These are phyloP conservation scores for Zele albiditarsus DNA, from an alignment of 2,888 invertebrate genomes.

Conservation along the genomic window DNA sequence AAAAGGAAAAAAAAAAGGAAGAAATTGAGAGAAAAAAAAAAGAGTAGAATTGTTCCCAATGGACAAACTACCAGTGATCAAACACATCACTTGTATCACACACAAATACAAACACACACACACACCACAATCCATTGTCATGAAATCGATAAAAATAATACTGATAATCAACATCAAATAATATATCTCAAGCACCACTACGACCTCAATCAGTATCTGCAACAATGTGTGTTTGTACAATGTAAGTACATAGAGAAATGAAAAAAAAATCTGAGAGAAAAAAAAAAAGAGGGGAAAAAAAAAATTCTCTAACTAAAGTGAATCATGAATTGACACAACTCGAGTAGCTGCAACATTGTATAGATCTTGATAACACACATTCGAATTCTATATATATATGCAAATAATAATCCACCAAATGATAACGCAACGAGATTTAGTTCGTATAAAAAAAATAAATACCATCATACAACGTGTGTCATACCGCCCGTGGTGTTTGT, in stretches of 20 bases:
- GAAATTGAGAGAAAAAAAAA: background rate
- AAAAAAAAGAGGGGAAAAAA: background rate
- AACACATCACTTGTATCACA: background rate
- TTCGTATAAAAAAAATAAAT: conserved; percentile 1
- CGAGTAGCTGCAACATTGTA: conserved; percentile 7
- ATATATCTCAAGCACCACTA: background rate
- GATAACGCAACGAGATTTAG: background rate
- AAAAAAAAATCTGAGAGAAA: background rate
- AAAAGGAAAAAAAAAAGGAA: background rate
- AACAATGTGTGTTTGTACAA: background rate
- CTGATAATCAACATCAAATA: conserved; percentile 4
- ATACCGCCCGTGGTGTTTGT: conserved; percentile 3
- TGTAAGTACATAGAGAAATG: background rate
- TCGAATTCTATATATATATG: background rate
- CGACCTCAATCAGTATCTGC: conserved; percentile 27
- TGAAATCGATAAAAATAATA: conserved; percentile 31
- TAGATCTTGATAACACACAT: conserved; percentile 10
- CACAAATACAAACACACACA: background rate
- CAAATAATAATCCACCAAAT: background rate
- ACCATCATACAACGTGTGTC: background rate
- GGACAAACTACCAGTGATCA: background rate
- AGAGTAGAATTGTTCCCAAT: background rate
- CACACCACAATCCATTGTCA: conserved; percentile 8
- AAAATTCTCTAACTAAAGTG: background rate
- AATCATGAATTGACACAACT: conserved; percentile 22